Percentiles rank a stretch among this genome's conserved stretches.
These are phyloP conservation scores for Trimorus sp. DNA, from an alignment of 2,888 invertebrate genomes.

Conservation along the genomic window DNA sequence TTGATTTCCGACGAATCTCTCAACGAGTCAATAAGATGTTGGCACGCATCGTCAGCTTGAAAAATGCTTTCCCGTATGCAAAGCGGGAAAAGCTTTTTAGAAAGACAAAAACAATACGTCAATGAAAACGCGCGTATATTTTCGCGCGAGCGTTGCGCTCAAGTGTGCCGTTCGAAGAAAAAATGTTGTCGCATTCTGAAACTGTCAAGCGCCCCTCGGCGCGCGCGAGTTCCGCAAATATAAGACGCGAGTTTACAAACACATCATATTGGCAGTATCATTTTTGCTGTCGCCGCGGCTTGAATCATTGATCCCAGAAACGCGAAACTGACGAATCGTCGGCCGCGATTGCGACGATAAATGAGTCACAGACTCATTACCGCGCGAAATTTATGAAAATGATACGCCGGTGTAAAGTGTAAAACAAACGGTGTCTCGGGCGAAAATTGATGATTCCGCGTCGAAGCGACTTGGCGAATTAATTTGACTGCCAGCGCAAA, in stretches of 20 bases:
- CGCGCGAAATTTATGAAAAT: conserved; percentile 15
- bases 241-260: conserved; percentile 39
- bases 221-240: conserved; percentile 31
- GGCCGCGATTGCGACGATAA: conserved; percentile 16
- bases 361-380: conserved; percentile 6
- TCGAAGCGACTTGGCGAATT: neutral
- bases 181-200: conserved; percentile 45
- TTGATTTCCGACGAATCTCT: conserved; percentile 51
- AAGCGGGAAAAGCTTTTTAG: conserved; percentile 47
- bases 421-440: conserved; percentile 4
- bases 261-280: conserved; percentile 28
- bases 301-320: conserved; percentile 37
- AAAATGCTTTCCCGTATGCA: conserved; percentile 52
- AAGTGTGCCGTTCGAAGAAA: conserved; percentile 47
- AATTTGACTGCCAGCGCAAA: neutral
- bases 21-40: conserved; percentile 61
- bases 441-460: conserved; percentile 1
- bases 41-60: conserved; percentile 58
- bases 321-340: conserved; percentile 29
- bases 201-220: conserved; percentile 34
- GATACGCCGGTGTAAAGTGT: conserved; percentile 9
- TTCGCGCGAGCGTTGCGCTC: conserved; percentile 22
- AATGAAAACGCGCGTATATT: conserved; percentile 47
- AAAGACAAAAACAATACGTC: conserved; percentile 61
- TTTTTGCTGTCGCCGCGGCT: conserved; percentile 28